Evolutionary conservation across 2,113 vertebrate genomes (phyloP).

Genomic region (Pomatorhinus ruficollis): DNA sequence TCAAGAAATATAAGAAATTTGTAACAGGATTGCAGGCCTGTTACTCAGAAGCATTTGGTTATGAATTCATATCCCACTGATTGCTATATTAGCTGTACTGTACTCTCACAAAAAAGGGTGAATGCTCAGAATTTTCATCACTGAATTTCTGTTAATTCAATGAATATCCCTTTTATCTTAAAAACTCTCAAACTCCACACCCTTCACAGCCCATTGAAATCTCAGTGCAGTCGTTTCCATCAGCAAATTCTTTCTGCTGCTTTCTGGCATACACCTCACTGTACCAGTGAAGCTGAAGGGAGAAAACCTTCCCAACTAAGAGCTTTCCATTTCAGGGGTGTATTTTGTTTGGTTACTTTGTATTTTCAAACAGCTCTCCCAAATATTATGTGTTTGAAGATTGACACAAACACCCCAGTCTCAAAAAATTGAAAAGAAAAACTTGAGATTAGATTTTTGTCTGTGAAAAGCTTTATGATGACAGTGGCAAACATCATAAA

Average conservation of each 20-base stretch:
- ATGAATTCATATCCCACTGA: background rate
- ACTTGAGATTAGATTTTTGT: background rate
- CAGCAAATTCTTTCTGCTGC: background rate
- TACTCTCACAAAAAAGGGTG: background rate
- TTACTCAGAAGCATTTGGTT: background rate
- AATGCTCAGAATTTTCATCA: background rate
- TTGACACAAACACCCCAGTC: rapidly evolving
- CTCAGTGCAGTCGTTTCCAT: background rate
- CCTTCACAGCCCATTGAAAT: background rate
- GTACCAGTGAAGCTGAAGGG: background rate
- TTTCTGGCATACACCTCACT: background rate
- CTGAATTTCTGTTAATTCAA: background rate
- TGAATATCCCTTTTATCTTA: background rate
- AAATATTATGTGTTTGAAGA: background rate
- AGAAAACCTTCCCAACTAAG: background rate
- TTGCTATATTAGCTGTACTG: background rate
- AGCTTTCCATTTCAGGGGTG: background rate
- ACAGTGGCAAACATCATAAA: background rate
- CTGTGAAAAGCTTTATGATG: background rate
- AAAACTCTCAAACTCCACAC: background rate
- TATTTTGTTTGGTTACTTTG: background rate
- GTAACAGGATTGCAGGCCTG: background rate
- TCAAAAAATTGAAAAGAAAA: background rate
- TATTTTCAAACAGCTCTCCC: background rate
- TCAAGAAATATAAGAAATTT: background rate